These are phyloP conservation scores for Dipodomys stephensi DNA, from an alignment of 2,113 vertebrate species.

Conservation along the genomic window DNA sequence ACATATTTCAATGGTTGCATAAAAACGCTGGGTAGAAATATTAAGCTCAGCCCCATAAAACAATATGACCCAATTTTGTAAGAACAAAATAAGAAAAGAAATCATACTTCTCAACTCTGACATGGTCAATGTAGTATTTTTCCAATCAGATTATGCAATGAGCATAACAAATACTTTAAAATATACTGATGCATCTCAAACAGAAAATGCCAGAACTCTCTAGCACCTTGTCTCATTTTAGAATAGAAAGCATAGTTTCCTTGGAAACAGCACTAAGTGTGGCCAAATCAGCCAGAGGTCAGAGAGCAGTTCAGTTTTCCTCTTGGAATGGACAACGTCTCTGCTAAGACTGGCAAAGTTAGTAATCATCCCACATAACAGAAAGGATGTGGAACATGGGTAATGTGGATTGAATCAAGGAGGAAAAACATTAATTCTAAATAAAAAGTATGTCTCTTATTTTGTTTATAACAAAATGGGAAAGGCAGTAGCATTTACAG, in stretches of 20 bases:
- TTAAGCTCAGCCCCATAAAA: neutral
- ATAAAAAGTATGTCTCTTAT: neutral
- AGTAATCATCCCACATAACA: no score
- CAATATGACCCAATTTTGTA: constrained; percentile 14
- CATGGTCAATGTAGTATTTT: neutral
- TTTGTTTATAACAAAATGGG: neutral
- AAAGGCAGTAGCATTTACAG: neutral
- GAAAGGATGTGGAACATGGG: no score
- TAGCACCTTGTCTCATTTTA: neutral
- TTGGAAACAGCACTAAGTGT: neutral
- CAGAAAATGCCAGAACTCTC: neutral
- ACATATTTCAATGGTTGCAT: neutral
- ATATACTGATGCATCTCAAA: neutral
- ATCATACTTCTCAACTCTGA: neutral
- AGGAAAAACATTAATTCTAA: neutral
- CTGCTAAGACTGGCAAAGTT: neutral
- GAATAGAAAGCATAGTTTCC: neutral
- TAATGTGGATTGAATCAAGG: no score
- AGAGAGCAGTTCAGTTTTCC: neutral
- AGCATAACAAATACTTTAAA: neutral
- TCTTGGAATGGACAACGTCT: neutral
- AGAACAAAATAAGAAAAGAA: constrained; percentile 8
- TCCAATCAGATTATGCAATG: constrained; percentile 2
- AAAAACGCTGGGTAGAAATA: constrained; percentile 24
- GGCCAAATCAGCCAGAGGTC: neutral